Evolutionary conservation across 2,113 vertebrate genomes (phyloP).

Genomic region (Epinephelus moara): DNA sequence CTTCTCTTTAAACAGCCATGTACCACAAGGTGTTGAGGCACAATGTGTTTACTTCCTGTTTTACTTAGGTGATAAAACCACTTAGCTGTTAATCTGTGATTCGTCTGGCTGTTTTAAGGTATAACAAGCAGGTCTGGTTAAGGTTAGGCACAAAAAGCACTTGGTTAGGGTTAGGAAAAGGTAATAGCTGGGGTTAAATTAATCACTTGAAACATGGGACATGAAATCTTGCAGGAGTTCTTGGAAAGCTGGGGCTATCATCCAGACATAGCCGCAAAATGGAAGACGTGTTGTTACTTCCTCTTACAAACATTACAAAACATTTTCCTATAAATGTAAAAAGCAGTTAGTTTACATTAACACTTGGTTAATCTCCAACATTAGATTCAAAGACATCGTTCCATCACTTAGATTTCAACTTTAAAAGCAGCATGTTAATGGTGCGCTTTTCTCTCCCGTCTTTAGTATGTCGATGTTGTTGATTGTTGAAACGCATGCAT

Average conservation of each 20-base stretch:
- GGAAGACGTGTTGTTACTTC: neutral
- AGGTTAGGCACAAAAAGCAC: too few species aligned
- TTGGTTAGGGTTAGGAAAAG: too few species aligned
- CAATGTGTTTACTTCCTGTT: neutral
- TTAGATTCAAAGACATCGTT: neutral
- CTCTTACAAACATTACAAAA: neutral
- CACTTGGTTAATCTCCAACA: neutral
- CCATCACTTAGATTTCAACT: neutral
- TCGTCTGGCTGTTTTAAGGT: too few species aligned
- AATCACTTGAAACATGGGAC: too few species aligned
- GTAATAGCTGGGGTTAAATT: too few species aligned
- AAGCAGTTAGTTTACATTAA: neutral
- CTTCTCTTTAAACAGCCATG: too few species aligned
- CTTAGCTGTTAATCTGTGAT: neutral
- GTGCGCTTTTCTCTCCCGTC: neutral
- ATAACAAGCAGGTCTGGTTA: too few species aligned
- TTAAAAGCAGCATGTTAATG: neutral
- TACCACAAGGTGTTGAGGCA: neutral
- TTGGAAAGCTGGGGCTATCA: too few species aligned
- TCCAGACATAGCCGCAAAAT: too few species aligned
- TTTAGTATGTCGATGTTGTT: conserved; percentile 39
- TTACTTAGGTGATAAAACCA: neutral
- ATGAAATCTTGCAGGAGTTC: too few species aligned
- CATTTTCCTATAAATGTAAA: neutral
- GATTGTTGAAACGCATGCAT: conserved; percentile 63